These are phyloP conservation scores for Argyra leucocephala DNA, from an alignment of 2,888 invertebrate species.

Conservation along the genomic window DNA sequence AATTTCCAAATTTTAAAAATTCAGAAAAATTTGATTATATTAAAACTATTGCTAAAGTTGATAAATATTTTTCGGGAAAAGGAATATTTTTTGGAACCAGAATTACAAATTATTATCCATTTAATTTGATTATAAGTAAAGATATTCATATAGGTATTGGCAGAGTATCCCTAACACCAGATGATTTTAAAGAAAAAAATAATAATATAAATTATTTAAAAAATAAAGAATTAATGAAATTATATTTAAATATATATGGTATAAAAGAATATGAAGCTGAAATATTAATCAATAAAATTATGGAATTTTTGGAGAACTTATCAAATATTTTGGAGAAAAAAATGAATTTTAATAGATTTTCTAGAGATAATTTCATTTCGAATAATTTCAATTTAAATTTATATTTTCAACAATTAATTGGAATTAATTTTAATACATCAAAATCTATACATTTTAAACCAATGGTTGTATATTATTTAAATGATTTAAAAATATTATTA, in stretches of 20 bases:
- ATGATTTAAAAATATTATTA: neutral
- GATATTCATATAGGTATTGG: neutral
- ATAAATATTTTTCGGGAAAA: neutral
- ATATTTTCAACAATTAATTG: neutral
- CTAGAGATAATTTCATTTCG: too few species aligned
- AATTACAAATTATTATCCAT: neutral
- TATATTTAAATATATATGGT: neutral
- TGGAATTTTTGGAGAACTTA: neutral
- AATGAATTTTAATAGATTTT: neutral
- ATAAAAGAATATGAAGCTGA: neutral
- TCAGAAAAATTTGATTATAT: neutral
- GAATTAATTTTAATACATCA: neutral
- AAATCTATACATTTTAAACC: neutral
- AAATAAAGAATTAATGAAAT: constrained; percentile 7
- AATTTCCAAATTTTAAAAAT: neutral
- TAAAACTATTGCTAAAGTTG: neutral
- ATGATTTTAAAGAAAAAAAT: neutral
- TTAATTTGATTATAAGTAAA: neutral
- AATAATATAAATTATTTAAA: neutral
- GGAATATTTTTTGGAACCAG: too few species aligned
- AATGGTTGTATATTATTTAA: neutral
- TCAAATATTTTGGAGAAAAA: neutral
- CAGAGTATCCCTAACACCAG: neutral
- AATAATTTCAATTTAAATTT: too few species aligned
- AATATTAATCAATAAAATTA: neutral